phyloP scores from a whole-genome alignment of 30 jellyfish, hydroid and myxozoan genomes.

The Rhopilema esculentum region DNA sequence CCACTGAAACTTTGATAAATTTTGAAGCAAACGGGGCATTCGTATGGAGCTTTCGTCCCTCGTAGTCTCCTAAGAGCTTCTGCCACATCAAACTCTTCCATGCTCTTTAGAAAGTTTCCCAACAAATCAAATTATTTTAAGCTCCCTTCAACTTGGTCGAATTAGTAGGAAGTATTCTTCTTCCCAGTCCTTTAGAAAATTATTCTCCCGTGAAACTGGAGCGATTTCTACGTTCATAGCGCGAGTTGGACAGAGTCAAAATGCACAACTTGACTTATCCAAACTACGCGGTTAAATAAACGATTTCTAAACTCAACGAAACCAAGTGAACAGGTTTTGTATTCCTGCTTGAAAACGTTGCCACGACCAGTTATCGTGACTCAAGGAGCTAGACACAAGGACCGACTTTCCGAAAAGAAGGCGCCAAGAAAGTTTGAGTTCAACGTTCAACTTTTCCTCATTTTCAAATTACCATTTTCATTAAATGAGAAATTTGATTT shows the following conservation, averaged over 20 bases:
- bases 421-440: slow-evolving; percentile 6
- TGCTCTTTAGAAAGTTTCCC: neutral
- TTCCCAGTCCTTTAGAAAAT: neutral
- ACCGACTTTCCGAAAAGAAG: slow-evolving; percentile 18
- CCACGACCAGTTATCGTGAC: slow-evolving; percentile 30
- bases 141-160: neutral
- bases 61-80: slow-evolving; percentile 64
- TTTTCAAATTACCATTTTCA: neutral
- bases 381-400: neutral
- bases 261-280: neutral
- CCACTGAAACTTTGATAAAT: slow-evolving; percentile 94
- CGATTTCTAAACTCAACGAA: neutral
- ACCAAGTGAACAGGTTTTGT: neutral
- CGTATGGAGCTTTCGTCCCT: slow-evolving; percentile 84
- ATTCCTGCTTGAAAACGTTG: neutral
- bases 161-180: neutral
- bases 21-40: slow-evolving; percentile 94
- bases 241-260: neutral
- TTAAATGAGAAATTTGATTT: neutral
- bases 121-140: neutral
- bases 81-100: slow-evolving; percentile 74
- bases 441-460: neutral
- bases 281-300: neutral
- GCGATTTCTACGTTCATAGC: slow-evolving; percentile 17
- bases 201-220: neutral